These are phyloP conservation scores for Phallusia fumigata DNA, from an alignment of 23 tunicate genomes.

Conservation along the genomic window DNA sequence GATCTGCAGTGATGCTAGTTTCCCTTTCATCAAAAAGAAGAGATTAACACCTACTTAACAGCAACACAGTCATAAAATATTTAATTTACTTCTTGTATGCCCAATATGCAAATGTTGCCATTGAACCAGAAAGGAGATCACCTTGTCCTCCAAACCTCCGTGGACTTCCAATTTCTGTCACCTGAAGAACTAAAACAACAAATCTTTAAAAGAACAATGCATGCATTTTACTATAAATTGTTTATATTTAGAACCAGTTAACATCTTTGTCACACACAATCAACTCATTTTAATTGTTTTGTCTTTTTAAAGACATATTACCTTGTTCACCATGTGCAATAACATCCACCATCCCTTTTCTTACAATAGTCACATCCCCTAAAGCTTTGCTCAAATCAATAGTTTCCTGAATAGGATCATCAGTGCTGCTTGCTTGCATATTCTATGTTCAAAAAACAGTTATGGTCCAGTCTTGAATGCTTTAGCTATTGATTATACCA, in stretches of 20 bases:
- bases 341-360: slow-evolving; percentile 64
- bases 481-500: slow-evolving; percentile 11
- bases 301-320: too few relatives aligned
- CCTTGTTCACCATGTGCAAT: slow-evolving; percentile 62
- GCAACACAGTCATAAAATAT: not conserved
- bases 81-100: slow-evolving; percentile 35
- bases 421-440: not conserved
- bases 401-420: slow-evolving; percentile 27
- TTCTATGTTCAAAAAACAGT: not conserved
- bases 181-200: slow-evolving; percentile 36
- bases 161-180: slow-evolving; percentile 62
- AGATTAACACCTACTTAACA: not conserved
- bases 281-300: too few relatives aligned
- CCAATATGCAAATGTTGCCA: slow-evolving; percentile 78
- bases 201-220: too few relatives aligned
- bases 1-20: not conserved
- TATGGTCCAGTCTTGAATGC: not conserved
- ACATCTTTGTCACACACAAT: too few relatives aligned
- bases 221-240: too few relatives aligned
- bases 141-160: slow-evolving; percentile 99
- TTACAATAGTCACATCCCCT: slow-evolving; percentile 70
- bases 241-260: too few relatives aligned
- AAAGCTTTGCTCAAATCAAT: slow-evolving; percentile 65
- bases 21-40: not conserved
- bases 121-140: slow-evolving; percentile 87